These are phyloP conservation scores for Xyliphius kryptos DNA, from an alignment of 2,113 vertebrate species.

Conservation along the genomic window DNA sequence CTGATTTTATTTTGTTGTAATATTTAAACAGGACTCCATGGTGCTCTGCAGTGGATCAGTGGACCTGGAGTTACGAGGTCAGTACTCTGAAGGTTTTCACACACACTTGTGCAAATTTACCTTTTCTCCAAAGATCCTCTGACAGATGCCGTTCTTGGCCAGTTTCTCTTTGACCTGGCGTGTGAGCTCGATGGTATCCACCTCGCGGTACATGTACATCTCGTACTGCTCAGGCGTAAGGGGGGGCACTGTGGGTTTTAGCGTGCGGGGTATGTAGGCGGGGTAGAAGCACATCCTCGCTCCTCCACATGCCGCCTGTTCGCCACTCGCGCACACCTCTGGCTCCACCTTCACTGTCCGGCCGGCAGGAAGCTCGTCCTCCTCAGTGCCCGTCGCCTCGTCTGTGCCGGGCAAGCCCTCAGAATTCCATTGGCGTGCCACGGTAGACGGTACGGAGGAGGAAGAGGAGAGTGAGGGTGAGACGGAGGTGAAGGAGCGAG, in stretches of 20 bases:
- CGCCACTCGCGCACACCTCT: conserved; percentile 53
- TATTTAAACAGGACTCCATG: no score
- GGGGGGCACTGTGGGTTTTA: conserved; percentile 89
- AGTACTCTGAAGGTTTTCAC: no score
- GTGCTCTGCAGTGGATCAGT: no score
- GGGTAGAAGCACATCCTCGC: conserved; percentile 82
- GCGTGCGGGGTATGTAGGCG: conserved; percentile 79
- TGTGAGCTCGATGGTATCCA: conserved; percentile 93
- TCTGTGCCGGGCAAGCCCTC: conserved; percentile 72
- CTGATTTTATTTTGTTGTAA: no score
- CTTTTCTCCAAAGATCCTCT: conserved; percentile 98
- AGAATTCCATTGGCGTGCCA: conserved; percentile 67
- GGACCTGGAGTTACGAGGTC: no score
- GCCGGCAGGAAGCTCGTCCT: conserved; percentile 66
- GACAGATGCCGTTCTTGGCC: conserved; percentile 97
- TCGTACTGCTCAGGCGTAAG: conserved; percentile 97
- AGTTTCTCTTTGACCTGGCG: conserved; percentile 97
- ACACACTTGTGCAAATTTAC: conserved; percentile 53
- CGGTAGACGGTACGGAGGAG: conserved; percentile 76
- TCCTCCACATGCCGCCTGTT: conserved; percentile 41
- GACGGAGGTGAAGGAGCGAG: conserved; percentile 75
- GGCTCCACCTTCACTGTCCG: conserved; percentile 73
- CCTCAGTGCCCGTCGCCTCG: conserved; percentile 65
- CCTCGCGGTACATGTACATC: conserved; percentile 97
- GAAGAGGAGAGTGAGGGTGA: conserved; percentile 87